phyloP scores from a whole-genome alignment of 2,113 vertebrate species.

The Tenrec ecaudatus region DNA sequence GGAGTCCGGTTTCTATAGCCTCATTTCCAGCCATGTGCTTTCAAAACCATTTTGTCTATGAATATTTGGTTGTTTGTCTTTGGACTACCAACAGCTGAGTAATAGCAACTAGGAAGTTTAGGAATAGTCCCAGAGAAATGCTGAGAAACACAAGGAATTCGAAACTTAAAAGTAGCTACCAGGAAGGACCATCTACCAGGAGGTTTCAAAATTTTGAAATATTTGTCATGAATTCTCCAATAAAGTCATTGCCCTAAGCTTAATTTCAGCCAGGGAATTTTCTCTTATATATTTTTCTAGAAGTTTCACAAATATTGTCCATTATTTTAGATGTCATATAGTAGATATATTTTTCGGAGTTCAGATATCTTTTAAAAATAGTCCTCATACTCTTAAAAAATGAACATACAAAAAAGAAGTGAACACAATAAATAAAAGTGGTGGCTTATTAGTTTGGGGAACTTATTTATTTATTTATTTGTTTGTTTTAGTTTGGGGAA shows the following conservation, averaged over 20 bases:
- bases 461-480: no score
- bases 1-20: not conserved
- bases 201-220: constrained; percentile 16
- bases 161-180: not conserved
- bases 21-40: not conserved
- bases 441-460: not conserved
- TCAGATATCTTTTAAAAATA: not conserved
- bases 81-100: not conserved
- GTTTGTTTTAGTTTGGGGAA: not conserved
- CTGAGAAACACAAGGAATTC: not conserved
- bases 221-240: not conserved
- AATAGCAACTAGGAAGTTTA: not conserved
- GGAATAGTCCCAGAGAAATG: not conserved
- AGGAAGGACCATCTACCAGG: not conserved
- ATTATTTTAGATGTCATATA: constrained; percentile 20
- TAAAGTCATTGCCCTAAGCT: not conserved
- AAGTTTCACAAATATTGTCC: not conserved
- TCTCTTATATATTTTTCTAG: not conserved
- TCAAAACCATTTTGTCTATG: not conserved
- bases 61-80: not conserved
- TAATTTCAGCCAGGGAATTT: constrained; percentile 16
- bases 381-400: constrained; percentile 3
- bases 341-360: not conserved
- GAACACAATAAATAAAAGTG: not conserved
- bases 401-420: not conserved